These are phyloP conservation scores for Mus spretus DNA, from an alignment of 2,797 vertebrate genomes.

Conservation along the genomic window DNA sequence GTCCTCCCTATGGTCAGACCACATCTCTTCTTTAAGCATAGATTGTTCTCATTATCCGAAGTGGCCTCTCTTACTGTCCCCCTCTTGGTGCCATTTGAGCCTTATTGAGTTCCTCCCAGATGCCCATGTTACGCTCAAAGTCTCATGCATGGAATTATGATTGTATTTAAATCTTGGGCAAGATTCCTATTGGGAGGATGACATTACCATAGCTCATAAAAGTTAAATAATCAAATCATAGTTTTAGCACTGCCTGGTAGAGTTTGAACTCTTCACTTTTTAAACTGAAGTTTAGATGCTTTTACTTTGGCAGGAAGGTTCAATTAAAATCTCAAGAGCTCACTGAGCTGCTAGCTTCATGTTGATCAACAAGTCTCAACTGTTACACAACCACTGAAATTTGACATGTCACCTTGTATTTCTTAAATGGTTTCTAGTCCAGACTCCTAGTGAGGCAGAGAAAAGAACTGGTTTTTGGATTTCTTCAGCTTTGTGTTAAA, in stretches of 20 bases:
- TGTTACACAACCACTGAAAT: neutral
- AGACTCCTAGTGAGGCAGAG: neutral
- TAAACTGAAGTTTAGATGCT: neutral
- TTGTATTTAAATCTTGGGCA: neutral
- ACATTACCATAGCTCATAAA: neutral
- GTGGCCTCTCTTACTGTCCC: neutral
- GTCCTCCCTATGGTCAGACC: neutral
- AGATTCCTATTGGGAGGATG: neutral
- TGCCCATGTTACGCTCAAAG: neutral
- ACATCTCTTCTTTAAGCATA: neutral
- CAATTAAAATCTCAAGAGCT: conserved; percentile 39
- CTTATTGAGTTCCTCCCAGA: neutral
- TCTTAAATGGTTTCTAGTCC: neutral
- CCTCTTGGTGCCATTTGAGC: neutral
- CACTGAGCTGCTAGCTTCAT: neutral
- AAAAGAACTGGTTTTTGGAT: neutral
- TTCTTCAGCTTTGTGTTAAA: neutral
- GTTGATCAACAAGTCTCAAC: neutral
- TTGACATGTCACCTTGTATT: neutral
- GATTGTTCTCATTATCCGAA: neutral
- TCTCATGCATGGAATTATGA: neutral
- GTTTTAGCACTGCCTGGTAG: neutral
- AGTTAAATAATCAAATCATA: conserved; percentile 12
- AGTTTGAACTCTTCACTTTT: neutral
- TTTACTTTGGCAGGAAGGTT: neutral